Evolutionary conservation across 2,113 vertebrate species (phyloP).

Genomic region (Ariopsis seemanni): DNA sequence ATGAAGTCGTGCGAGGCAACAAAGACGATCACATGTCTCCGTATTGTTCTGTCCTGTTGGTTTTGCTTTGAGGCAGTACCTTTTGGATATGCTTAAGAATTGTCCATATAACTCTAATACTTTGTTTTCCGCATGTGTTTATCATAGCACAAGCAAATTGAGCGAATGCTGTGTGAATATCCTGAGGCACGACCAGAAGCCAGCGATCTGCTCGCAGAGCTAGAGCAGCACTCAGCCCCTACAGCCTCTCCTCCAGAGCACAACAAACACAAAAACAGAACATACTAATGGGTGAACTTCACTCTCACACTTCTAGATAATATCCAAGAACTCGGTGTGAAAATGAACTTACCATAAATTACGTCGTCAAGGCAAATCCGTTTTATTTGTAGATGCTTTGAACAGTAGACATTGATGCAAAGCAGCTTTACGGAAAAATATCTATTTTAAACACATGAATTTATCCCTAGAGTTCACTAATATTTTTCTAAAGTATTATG

Average conservation of each 20-base stretch:
- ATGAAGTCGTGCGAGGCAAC: background rate
- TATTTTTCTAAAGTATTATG: background rate
- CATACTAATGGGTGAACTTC: slow-evolving; percentile 9
- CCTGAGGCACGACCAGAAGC: slow-evolving; percentile 64
- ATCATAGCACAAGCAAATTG: slow-evolving; percentile 60
- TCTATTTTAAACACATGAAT: too few species aligned
- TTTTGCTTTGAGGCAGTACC: background rate
- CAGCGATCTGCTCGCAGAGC: background rate
- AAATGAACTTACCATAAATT: background rate
- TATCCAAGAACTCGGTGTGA: background rate
- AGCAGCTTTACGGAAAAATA: too few species aligned
- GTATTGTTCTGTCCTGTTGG: background rate
- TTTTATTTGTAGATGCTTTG: too few species aligned
- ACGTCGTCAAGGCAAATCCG: too few species aligned
- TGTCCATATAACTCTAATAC: background rate
- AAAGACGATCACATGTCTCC: background rate
- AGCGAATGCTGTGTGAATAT: slow-evolving; percentile 54
- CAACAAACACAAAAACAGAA: background rate
- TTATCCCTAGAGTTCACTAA: too few species aligned
- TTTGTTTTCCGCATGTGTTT: background rate
- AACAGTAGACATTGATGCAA: too few species aligned
- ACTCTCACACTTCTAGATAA: background rate
- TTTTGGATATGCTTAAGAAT: background rate
- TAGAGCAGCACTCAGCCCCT: slow-evolving; percentile 7
- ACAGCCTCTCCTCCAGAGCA: background rate